Evolutionary conservation across 2,888 invertebrate species (phyloP), one percentile per base, ranked within the genome.

Genomic region (Drosophila eohydei): DNA sequence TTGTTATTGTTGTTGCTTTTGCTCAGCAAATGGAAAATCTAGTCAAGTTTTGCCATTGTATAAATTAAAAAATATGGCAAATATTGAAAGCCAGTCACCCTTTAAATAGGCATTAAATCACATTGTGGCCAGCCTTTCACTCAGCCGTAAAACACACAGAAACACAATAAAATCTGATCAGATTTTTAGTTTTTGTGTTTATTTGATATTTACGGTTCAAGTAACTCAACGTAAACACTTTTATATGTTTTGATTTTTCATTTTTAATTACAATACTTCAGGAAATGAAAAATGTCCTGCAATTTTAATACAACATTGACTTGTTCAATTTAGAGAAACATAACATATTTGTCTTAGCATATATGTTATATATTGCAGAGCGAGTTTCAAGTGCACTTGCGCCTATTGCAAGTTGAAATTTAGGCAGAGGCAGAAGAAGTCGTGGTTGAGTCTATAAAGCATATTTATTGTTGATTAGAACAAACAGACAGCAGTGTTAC

Each of bases 191-290:
- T 59, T 55, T 50, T 32, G 11, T 50, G 36, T 61, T 69, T 56
- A 44, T 69, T 34, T 69, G 16, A 44, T 61, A 58, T 73, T 78
- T 59, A 73, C 61, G 63, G 34, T 68, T 58, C 50, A 74, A 51
- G 57, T 68, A 60, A 44, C 34, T 44, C 28, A n/a, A 51, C 34
- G 32, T 52, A 61, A 65, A 65, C 61, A 59, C 58, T 52, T 21
- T n/a, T 8, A 16, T 57, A 30, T 44, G 11, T 40, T 0, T 28
- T 55, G 26, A 34, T 54, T 26, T 71, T 55, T 46, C 3, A 40
- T 46, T 63, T 58, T n/a, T 4, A 8, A 51, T 50, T 50, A 38
- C 51, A 7, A 43, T 50, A 26, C 26, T 4, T 16, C 3, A 41
- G 40, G n/a, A 21, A 43, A 21, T 8, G 11, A 30, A 14, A 26